Conservation (phyloP, 2,888 invertebrate species). For the Drosophila pseudotakahashii region DNA sequence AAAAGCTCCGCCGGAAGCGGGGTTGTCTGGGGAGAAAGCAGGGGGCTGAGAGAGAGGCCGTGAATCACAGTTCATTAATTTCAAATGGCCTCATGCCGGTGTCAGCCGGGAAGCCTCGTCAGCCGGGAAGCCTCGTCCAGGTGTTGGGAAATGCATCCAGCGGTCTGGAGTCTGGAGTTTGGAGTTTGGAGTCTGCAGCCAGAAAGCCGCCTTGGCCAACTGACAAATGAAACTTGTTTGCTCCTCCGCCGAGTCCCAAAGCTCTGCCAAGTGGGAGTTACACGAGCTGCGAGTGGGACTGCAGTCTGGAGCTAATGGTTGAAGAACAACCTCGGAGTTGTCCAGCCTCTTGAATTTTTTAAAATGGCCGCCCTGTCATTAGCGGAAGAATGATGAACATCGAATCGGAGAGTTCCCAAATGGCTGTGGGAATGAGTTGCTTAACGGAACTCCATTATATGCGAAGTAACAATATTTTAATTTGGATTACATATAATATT, state of each 20-base stretch:
- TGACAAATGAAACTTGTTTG: conserved; percentile 59
- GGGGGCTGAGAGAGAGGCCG: conserved; percentile 11
- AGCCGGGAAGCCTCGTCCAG: conserved; percentile 33
- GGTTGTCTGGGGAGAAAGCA: not conserved
- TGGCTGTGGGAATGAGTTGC: conserved; percentile 5
- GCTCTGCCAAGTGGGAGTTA: conserved; percentile 44
- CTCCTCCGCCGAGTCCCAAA: conserved; percentile 42
- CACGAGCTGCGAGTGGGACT: conserved; percentile 22
- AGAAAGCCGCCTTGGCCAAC: conserved; percentile 34
- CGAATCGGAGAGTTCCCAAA: conserved; percentile 2
- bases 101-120: conserved; percentile 31
- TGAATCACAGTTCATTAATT: conserved; percentile 76
- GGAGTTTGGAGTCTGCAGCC: not conserved
- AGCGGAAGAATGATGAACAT: conserved; percentile 38
- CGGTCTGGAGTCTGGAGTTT: conserved; percentile 3
- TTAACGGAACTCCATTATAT: not conserved
- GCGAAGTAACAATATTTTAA: not conserved
- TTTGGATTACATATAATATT: too few relatives aligned
- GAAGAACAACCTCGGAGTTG: conserved; percentile 39
- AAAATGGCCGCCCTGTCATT: conserved; percentile 54
- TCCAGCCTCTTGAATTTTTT: conserved; percentile 49
- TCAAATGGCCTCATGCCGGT: conserved; percentile 61
- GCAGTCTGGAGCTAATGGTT: conserved; percentile 35
- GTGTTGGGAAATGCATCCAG: conserved; percentile 40
- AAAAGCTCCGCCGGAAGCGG: conserved; percentile 18